Evolutionary conservation across 2,888 invertebrate genomes (phyloP).

Genomic region (Podabrus alpinus): DNA sequence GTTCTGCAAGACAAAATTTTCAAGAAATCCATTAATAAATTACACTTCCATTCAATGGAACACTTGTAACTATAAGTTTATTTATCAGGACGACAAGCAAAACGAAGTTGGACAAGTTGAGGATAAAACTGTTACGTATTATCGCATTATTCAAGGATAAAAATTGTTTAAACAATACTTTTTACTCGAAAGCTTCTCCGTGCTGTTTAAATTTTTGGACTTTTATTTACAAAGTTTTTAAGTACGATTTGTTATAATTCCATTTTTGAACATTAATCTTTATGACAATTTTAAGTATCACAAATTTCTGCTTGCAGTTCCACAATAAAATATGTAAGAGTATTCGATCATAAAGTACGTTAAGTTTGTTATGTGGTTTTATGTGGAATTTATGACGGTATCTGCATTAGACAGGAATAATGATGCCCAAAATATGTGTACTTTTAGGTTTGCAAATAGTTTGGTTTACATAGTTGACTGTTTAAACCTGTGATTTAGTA

Average conservation of each 20-base stretch:
- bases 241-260: background rate
- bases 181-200: background rate
- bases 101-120: background rate
- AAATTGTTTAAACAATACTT: background rate
- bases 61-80: background rate
- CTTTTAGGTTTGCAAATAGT: background rate
- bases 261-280: conserved; percentile 20
- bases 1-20: background rate
- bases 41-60: background rate
- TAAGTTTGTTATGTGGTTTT: conserved; percentile 22
- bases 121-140: background rate
- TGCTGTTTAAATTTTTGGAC: background rate
- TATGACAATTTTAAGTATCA: conserved; percentile 26
- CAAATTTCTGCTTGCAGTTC: conserved; percentile 25
- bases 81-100: background rate
- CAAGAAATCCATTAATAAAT: background rate
- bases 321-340: conserved; percentile 24
- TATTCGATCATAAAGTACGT: conserved; percentile 25
- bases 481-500: background rate
- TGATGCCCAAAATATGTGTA: background rate
- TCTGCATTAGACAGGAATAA: conserved; percentile 22
- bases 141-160: background rate
- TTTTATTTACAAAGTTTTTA: background rate
- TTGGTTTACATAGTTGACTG: background rate
- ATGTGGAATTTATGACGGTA: conserved; percentile 22